These are phyloP conservation scores for Aspidoscelis tigris DNA, from an alignment of 2,113 vertebrate genomes.

Conservation along the genomic window DNA sequence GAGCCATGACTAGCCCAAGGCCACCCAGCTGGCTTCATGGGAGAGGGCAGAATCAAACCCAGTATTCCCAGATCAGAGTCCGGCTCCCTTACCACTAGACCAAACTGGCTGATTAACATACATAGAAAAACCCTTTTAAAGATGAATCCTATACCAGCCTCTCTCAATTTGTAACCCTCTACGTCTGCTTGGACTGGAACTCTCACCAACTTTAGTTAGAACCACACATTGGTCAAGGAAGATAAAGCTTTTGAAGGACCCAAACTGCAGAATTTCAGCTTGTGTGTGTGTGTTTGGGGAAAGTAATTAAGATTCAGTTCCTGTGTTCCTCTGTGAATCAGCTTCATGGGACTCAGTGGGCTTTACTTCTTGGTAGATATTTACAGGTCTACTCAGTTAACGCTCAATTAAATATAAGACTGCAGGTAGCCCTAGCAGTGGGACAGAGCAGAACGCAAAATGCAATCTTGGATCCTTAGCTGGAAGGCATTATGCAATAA, in stretches of 20 bases:
- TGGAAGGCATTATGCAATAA: conserved; percentile 17
- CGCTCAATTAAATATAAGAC: conserved; percentile 14
- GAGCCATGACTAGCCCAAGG: no score
- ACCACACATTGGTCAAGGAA: no score
- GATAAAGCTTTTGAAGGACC: no score
- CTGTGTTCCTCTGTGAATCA: neutral
- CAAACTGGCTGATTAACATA: neutral
- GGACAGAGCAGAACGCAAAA: conserved; percentile 5
- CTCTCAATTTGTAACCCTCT: no score
- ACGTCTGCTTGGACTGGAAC: no score
- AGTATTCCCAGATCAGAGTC: no score
- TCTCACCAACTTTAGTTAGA: no score
- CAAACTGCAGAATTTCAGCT: no score
- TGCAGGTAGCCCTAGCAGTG: neutral
- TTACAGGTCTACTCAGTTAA: neutral
- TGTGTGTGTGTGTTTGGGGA: neutral
- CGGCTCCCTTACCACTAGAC: no score
- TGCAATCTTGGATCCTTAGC: conserved; percentile 28
- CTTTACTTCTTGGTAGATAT: neutral
- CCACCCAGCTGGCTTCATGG: no score
- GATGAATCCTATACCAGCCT: no score
- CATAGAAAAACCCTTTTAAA: neutral
- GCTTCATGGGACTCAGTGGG: neutral
- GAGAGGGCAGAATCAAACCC: no score
- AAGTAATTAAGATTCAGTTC: neutral